These are phyloP conservation scores for Myiotriccus ornatus DNA, from an alignment of 2,797 vertebrate species.

Conservation along the genomic window DNA sequence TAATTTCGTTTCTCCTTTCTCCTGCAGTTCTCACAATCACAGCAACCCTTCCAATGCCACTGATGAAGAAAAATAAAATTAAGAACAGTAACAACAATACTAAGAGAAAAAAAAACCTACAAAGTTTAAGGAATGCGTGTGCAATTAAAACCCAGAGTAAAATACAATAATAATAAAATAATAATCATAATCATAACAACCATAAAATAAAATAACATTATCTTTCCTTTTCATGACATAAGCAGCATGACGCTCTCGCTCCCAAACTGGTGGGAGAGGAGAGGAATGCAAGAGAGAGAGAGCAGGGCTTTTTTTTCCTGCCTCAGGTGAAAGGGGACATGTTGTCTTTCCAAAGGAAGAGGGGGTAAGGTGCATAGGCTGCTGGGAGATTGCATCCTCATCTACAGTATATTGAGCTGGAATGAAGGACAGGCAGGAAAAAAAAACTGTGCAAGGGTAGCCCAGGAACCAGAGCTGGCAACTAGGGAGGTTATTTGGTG, in stretches of 20 bases:
- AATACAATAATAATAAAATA: slow-evolving; percentile 70
- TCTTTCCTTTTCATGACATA: slow-evolving; percentile 65
- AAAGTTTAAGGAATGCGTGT: slow-evolving; percentile 72
- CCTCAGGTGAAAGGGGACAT: not conserved
- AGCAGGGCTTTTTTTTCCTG: slow-evolving; percentile 13
- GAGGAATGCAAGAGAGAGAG: slow-evolving; percentile 51
- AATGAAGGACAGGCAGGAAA: not conserved
- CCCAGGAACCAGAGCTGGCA: slow-evolving; percentile 17
- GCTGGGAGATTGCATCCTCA: not conserved
- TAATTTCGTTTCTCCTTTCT: not conserved
- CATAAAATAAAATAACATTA: slow-evolving; percentile 66
- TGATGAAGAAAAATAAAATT: slow-evolving; percentile 33
- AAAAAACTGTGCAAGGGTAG: not conserved
- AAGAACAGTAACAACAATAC: slow-evolving; percentile 32
- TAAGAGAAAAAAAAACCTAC: slow-evolving; percentile 16
- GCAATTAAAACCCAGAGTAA: slow-evolving; percentile 73
- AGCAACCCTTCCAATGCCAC: slow-evolving; percentile 39
- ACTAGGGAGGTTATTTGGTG: not conserved
- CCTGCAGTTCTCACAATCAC: slow-evolving; percentile 6
- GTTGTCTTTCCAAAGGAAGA: slow-evolving; percentile 21
- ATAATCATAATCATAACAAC: slow-evolving; percentile 43
- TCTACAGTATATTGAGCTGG: slow-evolving; percentile 12
- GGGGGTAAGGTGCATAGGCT: slow-evolving; percentile 24
- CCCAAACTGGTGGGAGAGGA: slow-evolving; percentile 43
- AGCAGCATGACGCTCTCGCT: slow-evolving; percentile 70